Base-by-base conservation (phyloP, 2,113 vertebrate species). In the Narcine bancroftii region DNA sequence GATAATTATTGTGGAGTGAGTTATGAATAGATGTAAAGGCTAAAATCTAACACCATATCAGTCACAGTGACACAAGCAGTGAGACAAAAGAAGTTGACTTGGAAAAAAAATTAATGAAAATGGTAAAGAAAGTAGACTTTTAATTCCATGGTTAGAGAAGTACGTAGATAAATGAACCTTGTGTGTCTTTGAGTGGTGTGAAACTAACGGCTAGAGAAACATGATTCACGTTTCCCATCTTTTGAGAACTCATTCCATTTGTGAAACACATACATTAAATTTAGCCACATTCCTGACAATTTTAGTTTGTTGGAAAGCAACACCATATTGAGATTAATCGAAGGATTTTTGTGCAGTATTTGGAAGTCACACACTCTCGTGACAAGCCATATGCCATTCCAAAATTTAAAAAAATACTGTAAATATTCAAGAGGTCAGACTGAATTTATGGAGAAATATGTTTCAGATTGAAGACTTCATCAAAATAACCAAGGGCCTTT, bases 221-320 rank as follows among this genome's bases (percentile, higher is more conserved):
- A 45, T 45, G 45, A 91, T 47, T 45, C 21, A 91, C 89, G 71
- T 91, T n/a, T 91, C 89, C 66, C 89, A 69, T 45, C 65, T 47
- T 60, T 91, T 45, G 39, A 69, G 42, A 26, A 91, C 2, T 45
- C 89, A 71, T 91, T 91, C 89, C 89, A 47, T 69, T 87, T 26
- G 65, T 91, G 42, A 69, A 47, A 69, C 42, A 69, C 42, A 63
- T 91, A 65, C 65, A 69, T 69, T 91, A 45, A 47, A 42, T 65
- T 91, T 69, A 69, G 39, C 26, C 19, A 65, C 65, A 56, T 50
- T 39, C 85, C 60, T 65, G 85, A 29, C 65, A 63, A 89, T 89
- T 89, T 89, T 42, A 89, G 26, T 39, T n/a, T 66, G 19, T 89
- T 89, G 85, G 60, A 65, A 65, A 89, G 50, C 65, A 65, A 89